phyloP scores from a whole-genome alignment of 2,797 vertebrate genomes.

The Neopelma chrysocephalum region DNA sequence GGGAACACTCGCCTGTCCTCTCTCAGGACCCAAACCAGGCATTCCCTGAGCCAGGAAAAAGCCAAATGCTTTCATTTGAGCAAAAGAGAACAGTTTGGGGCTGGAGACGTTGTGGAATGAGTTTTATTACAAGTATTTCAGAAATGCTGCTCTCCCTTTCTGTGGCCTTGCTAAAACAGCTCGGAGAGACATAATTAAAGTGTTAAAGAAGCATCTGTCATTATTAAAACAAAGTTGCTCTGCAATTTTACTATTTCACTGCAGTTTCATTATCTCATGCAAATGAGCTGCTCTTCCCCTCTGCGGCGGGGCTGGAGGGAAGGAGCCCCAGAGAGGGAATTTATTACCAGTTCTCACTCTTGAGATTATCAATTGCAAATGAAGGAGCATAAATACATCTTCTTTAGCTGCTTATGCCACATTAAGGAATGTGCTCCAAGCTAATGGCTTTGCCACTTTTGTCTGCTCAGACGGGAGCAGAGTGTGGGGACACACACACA shows the following conservation, averaged over 20 bases:
- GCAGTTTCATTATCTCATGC: constrained; percentile 79
- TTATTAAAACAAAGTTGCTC: constrained; percentile 76
- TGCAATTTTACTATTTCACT: constrained; percentile 71
- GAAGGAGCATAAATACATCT: constrained; percentile 58
- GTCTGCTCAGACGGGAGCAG: neutral
- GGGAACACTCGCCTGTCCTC: neutral
- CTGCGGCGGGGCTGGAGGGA: constrained; percentile 68
- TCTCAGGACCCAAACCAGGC: neutral
- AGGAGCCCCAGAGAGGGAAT: constrained; percentile 61
- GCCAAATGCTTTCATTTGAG: neutral
- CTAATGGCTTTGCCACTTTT: constrained; percentile 11
- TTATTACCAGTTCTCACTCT: constrained; percentile 64
- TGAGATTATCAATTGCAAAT: constrained; percentile 57
- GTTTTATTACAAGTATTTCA: neutral
- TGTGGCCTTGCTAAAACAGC: constrained; percentile 7
- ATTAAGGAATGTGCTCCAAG: constrained; percentile 10
- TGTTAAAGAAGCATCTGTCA: constrained; percentile 77
- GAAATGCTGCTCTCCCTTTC: neutral
- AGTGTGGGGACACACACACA: neutral
- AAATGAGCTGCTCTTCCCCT: constrained; percentile 73
- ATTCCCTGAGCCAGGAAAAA: neutral
- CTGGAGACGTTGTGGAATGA: neutral
- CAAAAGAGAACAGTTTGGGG: neutral
- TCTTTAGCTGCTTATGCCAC: constrained; percentile 52
- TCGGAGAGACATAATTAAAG: constrained; percentile 49